Conservation (phyloP, 2,888 invertebrate genomes). For the Caradrina clavipalpis region DNA sequence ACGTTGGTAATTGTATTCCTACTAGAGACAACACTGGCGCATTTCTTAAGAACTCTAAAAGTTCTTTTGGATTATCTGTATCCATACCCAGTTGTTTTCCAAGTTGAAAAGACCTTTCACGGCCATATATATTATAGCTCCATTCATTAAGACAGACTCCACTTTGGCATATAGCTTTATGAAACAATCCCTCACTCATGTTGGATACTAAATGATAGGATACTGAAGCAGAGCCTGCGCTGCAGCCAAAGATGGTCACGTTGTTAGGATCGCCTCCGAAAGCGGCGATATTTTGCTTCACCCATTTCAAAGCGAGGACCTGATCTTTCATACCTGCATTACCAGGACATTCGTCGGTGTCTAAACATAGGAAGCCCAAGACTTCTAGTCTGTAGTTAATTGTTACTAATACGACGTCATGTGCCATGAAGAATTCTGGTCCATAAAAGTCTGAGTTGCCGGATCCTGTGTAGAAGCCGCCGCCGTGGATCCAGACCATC, state of each 20-base stretch:
- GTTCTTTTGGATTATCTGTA: slow-evolving; percentile 79
- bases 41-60: slow-evolving; percentile 78
- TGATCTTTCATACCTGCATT: slow-evolving; percentile 89
- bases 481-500: slow-evolving; percentile 89
- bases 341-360: slow-evolving; percentile 86
- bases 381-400: slow-evolving; percentile 88
- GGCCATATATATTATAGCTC: slow-evolving; percentile 80
- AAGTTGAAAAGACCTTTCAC: slow-evolving; percentile 84
- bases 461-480: slow-evolving; percentile 88
- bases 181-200: slow-evolving; percentile 84
- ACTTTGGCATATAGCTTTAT: slow-evolving; percentile 89
- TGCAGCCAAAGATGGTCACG: slow-evolving; percentile 87
- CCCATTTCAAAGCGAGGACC: slow-evolving; percentile 87
- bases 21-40: slow-evolving; percentile 78
- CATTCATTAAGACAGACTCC: slow-evolving; percentile 87
- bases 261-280: slow-evolving; percentile 86
- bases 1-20: slow-evolving; percentile 78
- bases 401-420: slow-evolving; percentile 85
- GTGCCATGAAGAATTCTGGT: slow-evolving; percentile 86
- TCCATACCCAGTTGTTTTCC: slow-evolving; percentile 83
- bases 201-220: slow-evolving; percentile 84
- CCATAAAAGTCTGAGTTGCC: slow-evolving; percentile 88
- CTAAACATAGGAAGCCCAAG: slow-evolving; percentile 86
- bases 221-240: slow-evolving; percentile 84
- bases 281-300: slow-evolving; percentile 82